Percentiles rank a stretch among this genome's conserved stretches.
Conservation (phyloP, 2,113 vertebrate genomes). For the Sebastes schlegelii region DNA sequence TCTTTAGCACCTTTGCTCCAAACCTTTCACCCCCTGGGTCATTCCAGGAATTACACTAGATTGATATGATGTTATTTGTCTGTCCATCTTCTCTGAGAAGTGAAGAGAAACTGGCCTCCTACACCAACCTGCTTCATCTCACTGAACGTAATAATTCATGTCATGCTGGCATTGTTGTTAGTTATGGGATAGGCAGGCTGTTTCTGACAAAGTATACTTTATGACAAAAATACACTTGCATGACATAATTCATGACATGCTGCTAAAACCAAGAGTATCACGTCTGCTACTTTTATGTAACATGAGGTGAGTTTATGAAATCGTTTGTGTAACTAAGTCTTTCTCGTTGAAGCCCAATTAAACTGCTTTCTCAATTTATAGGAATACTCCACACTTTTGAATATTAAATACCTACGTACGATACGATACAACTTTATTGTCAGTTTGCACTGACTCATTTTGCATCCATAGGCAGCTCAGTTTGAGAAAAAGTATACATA, state of each 20-base stretch:
- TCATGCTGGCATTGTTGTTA: background rate
- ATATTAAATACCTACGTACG: no score
- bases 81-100: constrained; percentile 30
- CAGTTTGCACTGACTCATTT: no score
- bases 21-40: constrained; percentile 23
- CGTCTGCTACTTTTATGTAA: background rate
- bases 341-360: no score
- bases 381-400: no score
- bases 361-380: no score
- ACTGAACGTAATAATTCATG: constrained; percentile 26
- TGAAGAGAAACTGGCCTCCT: constrained; percentile 36
- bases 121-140: background rate
- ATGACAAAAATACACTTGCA: background rate
- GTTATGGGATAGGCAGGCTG: background rate
- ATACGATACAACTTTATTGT: no score
- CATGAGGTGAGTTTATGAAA: background rate
- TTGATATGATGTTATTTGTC: constrained; percentile 62
- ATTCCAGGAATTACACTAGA: constrained; percentile 48
- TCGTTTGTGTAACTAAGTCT: no score
- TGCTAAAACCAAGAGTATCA: background rate
- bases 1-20: constrained; percentile 5
- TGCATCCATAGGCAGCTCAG: no score
- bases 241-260: background rate
- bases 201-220: background rate
- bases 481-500: no score